Evolutionary conservation across 1,140 invertebrate species (phyloP), one percentile per base, ranked within the genome.

Genomic region (Pogonus chalceus): DNA sequence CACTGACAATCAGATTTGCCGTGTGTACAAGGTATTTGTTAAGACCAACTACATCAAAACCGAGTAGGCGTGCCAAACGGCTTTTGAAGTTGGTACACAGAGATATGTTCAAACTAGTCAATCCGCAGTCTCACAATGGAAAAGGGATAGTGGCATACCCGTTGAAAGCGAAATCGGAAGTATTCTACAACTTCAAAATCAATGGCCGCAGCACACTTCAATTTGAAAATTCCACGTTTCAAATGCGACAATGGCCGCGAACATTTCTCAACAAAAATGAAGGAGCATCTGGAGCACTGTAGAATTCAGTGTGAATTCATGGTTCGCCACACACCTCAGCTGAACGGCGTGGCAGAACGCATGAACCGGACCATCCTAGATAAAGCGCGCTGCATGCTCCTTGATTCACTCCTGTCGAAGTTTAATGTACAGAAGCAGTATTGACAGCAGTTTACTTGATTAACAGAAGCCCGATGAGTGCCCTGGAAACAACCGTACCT

Each of bases 341-440:
- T 73, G 58, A 74, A 76, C 60, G 71, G 72, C 2, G 57, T 71
- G 10, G 64, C 69, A 7, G 71, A 74, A 52, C 37, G 65, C 26
- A 60, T 59, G 24, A 75, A 75, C 59, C 58, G 69, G 16, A 68
- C 64, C 2, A 49, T 72, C 18, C 37, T 68, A 3, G 66, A 72
- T 55, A 63, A 54, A 50, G 68, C 69, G 2, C 49, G 67, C 18
- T 61, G 60, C 55, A 57, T 73, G 64, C 35, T 74, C 10, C 55
- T 62, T 20, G 51, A 65, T 43, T 63, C 35, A 55, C 63, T 4
- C 49, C 74, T 20, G 43, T 51, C 2, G 64, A 69, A 43, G 49
- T 1, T 1, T 65, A 69, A 53, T 75, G 71, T 71, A 60, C 58
- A 10, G 68, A 75, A 58, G 71, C 73, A 18, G 58, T 68, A 64